These are phyloP conservation scores for Toxostoma redivivum DNA, from an alignment of 2,113 vertebrate species.

Conservation along the genomic window DNA sequence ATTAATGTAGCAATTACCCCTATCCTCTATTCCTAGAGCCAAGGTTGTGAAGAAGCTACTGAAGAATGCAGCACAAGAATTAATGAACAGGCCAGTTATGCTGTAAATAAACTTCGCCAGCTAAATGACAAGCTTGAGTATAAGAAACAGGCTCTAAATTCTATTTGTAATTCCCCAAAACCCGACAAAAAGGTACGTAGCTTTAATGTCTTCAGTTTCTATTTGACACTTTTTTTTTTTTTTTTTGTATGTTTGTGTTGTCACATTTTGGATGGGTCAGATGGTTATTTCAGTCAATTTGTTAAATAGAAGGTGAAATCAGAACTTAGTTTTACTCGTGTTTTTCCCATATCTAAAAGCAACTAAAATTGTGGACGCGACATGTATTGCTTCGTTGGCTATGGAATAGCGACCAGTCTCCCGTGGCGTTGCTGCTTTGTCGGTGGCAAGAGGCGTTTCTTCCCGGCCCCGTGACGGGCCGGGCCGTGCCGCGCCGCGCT, in stretches of 20 bases:
- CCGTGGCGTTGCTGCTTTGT: neutral
- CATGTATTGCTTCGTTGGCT: neutral
- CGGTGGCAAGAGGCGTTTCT: neutral
- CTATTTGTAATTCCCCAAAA: conserved; percentile 94
- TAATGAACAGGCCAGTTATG: conserved; percentile 92
- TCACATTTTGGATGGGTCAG: neutral
- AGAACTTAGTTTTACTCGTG: neutral
- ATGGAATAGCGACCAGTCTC: fast-evolving
- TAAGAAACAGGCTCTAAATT: conserved; percentile 93
- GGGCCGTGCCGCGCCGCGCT: neutral
- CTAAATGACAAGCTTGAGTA: conserved; percentile 95
- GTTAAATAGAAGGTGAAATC: neutral
- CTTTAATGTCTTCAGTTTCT: neutral
- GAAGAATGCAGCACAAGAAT: conserved; percentile 86
- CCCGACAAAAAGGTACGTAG: conserved; percentile 91
- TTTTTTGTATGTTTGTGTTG: neutral
- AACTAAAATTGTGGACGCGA: neutral
- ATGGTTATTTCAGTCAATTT: neutral
- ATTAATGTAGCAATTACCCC: neutral
- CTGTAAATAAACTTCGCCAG: conserved; percentile 88
- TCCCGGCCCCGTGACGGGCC: no score
- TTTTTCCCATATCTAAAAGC: neutral
- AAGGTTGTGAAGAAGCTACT: conserved; percentile 77
- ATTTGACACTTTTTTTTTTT: neutral
- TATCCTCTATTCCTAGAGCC: conserved; percentile 66